Evolutionary conservation across 2,113 vertebrate species (phyloP).

Genomic region (Stercorarius parasiticus): DNA sequence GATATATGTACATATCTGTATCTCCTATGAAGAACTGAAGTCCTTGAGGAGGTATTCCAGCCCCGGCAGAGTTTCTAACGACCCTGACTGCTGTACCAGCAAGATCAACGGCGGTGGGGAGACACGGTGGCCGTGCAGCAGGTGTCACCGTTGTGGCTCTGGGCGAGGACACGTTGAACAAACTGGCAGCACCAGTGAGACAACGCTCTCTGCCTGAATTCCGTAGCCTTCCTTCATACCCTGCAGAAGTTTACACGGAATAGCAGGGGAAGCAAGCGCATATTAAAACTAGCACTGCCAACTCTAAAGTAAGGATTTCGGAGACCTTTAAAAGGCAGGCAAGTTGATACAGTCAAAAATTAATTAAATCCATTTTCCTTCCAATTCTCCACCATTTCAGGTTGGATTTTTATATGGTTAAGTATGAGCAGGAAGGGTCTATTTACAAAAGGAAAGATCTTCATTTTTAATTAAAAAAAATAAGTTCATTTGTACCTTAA

Average conservation of each 20-base stretch:
- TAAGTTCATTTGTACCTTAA: not conserved
- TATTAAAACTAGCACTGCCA: not conserved
- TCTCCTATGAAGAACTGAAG: not conserved
- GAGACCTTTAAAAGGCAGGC: not conserved
- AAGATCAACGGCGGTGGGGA: fast-evolving
- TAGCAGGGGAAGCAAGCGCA: fast-evolving
- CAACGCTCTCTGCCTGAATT: fast-evolving
- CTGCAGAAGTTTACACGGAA: not conserved
- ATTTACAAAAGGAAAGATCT: not conserved
- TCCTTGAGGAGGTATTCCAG: too few relatives aligned
- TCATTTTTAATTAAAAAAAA: not conserved
- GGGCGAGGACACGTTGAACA: not conserved
- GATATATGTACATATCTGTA: fast-evolving
- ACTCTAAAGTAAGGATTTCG: not conserved
- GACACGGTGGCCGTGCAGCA: fast-evolving
- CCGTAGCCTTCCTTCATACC: not conserved
- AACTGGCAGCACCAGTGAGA: not conserved
- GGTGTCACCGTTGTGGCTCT: not conserved
- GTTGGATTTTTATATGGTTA: fast-evolving
- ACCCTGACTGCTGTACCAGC: fast-evolving
- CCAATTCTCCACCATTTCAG: not conserved
- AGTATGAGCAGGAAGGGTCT: not conserved
- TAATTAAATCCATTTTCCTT: not conserved
- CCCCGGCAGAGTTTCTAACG: not conserved
- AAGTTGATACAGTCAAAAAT: not conserved